Base-by-base conservation (phyloP, 1,140 invertebrate genomes). In the Elymnias hypermnestra region DNA sequence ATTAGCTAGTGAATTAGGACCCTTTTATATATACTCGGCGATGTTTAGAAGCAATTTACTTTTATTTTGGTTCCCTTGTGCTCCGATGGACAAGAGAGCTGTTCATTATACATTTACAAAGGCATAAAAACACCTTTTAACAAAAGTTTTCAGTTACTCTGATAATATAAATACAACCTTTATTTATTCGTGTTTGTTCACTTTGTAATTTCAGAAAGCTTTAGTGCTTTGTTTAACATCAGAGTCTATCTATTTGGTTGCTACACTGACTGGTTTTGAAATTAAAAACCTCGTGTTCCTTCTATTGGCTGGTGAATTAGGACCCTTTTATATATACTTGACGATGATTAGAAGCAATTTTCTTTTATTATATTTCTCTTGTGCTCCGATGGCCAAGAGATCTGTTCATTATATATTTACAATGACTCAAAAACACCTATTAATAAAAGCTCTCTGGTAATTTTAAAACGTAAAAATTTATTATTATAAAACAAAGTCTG, bases 231-330 rank as follows among this genome's bases (percentile, higher is more conserved):
- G n/a, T n/a, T n/a, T n/a, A n/a, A n/a, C n/a, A 39, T 52, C 45
- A 44, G 36, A 21, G 54, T 43, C 38, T 26, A 52, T 33, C 51
- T 57, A 57, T 57, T 57, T 57, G 43, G 22, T 29, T 42, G 33
- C 22, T 48, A 54, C 36, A 21, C 40, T 36, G 29, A 48, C 45
- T 37, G 42, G 37, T n/a, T 37, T 36, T 42, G 31, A 44, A 53
- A 50, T 42, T 43, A 37, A 38, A 41, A 36, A 53, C 42, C 42
- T 49, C 45, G 53, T 56, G 53, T 57, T 49, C 45, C 53, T 50
- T 53, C 51, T 49, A 50, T 50, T 48, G 53, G 33, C 18, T 40
- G 44, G 36, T 45, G 39, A 57, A 53, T 53, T 45, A 57, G 42
- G 38, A 21, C 26, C 41, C 46, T 40, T 46, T 56, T 46, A 42